Base-by-base conservation (phyloP, 1,140 invertebrate genomes). In the Plodia interpunctella region DNA sequence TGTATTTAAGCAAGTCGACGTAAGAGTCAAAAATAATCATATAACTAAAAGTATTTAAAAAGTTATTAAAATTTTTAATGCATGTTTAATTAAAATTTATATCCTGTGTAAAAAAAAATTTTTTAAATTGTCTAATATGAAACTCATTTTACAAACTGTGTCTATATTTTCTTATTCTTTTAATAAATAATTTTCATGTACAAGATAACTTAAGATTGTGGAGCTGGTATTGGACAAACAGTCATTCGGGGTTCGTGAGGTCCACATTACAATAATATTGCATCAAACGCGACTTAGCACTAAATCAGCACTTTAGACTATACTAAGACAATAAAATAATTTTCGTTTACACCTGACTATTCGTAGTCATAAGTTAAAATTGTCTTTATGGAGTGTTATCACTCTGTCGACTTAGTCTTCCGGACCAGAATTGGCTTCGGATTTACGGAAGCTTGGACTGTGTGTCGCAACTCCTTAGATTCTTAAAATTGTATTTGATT, bases 241-340 rank as follows among this genome's bases (percentile, higher is more conserved):
- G 59, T 56, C 49, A 17, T 55, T 25, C 10, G 38, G n/a, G 38
- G 38, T 44, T 44, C 13, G 38, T 15, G 38, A 44, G 59, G 59
- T 61, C 59, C 59, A 59, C 35, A 25, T 53, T 1, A 51, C 44
- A 56, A 61, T 60, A 13, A 53, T 55, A 50, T 55, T 61, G 52
- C 18, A 49, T 44, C 59, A 62, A 64, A 75, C 80, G 76, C 72
- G 76, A 73, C 56, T 72, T 79, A 77, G 76, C 70, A 73, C 74
- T 81, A 81, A 72, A 72, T 75, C 78, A 74, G 74, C 73, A 86
- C 74, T 80, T 74, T 89, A 85, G 83, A 87, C 84, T 89, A 70
- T 82, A 82, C 83, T 87, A 80, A 73, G 84, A 87, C 84, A 89
- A 87, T 87, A 89, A 88, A 70, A 70, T 49, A 32, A 28, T 63